Evolutionary conservation across 1,140 invertebrate species (phyloP), one percentile per base, ranked within the genome.

Genomic region (Alviniconcha marisindica): DNA sequence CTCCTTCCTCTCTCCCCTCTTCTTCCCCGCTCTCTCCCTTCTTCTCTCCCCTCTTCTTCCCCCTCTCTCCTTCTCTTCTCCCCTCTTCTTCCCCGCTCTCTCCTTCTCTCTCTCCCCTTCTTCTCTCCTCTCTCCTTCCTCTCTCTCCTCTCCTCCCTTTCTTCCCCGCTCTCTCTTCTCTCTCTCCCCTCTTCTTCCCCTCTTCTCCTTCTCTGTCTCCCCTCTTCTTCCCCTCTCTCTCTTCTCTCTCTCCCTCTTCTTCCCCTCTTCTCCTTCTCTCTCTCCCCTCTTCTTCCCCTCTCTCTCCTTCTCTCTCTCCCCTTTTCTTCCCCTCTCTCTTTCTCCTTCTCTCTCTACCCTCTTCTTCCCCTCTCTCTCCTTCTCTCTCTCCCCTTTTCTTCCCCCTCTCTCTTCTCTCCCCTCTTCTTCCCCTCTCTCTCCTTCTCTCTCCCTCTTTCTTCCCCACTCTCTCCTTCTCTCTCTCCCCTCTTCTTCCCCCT

Each of bases 261-360:
- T 21, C 60, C n/a, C 28, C n/a, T 28, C 7, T 28, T 66, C 28
- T 66, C 66, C 21, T 21, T 51, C 48, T 51, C 48, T 51, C 48
- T 51, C 48, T 51, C 48, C 21, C 48, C 21, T 21, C 21, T 21
- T 51, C 48, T 51, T 21, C 21, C 48, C 21, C 48, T 51, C 66
- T 71, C 66, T 51, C 48, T 51, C 48, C 21, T 21, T 51, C 48
- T 51, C 48, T 51, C 48, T 51, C 48, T 51, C 48, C 21, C 48
- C 21, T 21, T 51, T 21, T 51, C 48, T 51, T 21, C 21, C 48
- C 28, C 21, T n/a, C 28, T 66, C 60, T 66, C 60, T 66, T n/a
- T 66, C 60, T 66, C 28, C n/a, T n/a, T 66, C 60, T 66, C 60
- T 66, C 60, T 66, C 14, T 66, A 7, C n/a, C 60, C n/a, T 5